Evolutionary conservation across 92 coral and sea anemone genomes (phyloP), one percentile per base, ranked within the genome.

Genomic region (Epizoanthus rinbou): DNA sequence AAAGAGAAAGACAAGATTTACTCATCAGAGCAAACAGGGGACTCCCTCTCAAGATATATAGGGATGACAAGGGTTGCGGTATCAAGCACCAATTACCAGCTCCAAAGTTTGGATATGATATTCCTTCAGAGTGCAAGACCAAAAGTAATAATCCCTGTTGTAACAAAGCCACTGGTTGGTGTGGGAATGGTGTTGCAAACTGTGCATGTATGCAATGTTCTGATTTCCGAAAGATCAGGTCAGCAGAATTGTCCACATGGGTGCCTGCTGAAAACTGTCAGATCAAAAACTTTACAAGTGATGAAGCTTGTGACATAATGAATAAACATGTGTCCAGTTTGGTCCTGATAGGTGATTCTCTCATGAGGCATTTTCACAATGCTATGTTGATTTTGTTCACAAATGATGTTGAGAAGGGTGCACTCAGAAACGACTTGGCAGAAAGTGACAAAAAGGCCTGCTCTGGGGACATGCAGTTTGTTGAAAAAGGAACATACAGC

Each of bases 381-480:
- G 95, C 92, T 37, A 56, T 92, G 79, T 53, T 92, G 86, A 73
- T 89, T n/a, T 25, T 87, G 5, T 87, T 92, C 50, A 89, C 93
- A 41, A 70, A 79, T 37, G 83, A 92, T 73, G 59, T 91, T 25
- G 69, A 81, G 25, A 67, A 37, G 24, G 94, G 94, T 0, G 60
- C 87, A 15, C 66, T 85, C 2, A 28, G 18, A 17, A 33, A 64
- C 47, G 62, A 81, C 60, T 23, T 53, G 35, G 43, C 65, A 31
- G 84, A 79, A 53, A 79, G 39, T 14, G 60, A 74, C 19, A 75
- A 43, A 57, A 19, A 59, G 23, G 39, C 60, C 2, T 91, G 92
- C 64, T 74, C 50, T 3, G 92, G 94, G 18, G 94, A 91, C 54
- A 91, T 88, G 81, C 94, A 88, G 64, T 91, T 91, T 83, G 91